Percentiles rank a stretch among this genome's conserved stretches.
Conservation (phyloP, 2,113 vertebrate species). For the Sceloporus undulatus region DNA sequence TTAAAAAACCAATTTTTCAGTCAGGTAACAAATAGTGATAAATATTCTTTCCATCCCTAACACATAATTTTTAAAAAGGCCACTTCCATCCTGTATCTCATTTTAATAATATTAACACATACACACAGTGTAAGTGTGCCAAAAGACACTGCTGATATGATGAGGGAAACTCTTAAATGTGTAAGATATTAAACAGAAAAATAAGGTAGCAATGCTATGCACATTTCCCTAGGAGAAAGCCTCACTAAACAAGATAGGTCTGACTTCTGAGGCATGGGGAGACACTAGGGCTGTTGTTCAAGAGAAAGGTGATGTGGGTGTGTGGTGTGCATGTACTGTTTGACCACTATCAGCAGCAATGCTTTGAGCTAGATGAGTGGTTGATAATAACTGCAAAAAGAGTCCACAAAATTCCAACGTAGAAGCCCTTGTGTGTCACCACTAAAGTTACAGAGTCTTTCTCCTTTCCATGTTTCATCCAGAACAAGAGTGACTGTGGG, state of each 20-base stretch:
- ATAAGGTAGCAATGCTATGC: not conserved
- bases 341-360: not conserved
- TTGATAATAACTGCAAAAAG: not conserved
- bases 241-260: not conserved
- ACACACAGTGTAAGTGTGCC: not conserved
- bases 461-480: not conserved
- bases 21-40: too few species aligned
- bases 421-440: too few species aligned
- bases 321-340: too few species aligned
- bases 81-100: not conserved
- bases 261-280: not conserved
- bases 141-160: not conserved
- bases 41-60: too few species aligned
- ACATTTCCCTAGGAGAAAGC: not conserved
- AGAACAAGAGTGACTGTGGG: not conserved
- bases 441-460: not conserved
- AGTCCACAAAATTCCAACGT: not conserved
- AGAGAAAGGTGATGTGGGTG: too few species aligned
- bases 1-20: too few species aligned
- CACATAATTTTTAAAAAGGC: too few species aligned
- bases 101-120: not conserved
- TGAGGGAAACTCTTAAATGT: not conserved
- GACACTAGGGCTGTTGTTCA: too few species aligned
- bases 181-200: not conserved
- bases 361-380: not conserved